Base-by-base conservation (phyloP, 2,888 invertebrate species). In the Carcina quercana region DNA sequence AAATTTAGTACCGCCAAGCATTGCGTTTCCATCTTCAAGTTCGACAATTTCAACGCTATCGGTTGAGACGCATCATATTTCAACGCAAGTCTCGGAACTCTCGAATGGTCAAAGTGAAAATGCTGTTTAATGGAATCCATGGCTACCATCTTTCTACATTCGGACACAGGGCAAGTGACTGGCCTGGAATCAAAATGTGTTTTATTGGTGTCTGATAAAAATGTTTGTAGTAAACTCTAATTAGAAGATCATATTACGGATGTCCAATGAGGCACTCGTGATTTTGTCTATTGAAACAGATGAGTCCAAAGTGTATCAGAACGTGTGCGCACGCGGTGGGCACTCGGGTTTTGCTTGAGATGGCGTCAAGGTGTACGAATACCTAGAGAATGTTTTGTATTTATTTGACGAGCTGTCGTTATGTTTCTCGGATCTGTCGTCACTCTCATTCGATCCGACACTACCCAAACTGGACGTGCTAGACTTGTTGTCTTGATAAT, bases 81-180 rank as follows among this genome's bases (percentile, higher is more conserved):
- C 5, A 59, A 33, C n/a, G 32, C 28, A 11, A 44, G 30, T 36
- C 43, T 50, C 13, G 78, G 75, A 1, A 84, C 59, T 52, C 82
- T 82, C 1, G 85, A 73, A 50, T 88, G 88, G 45, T 88, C 87
- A 45, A 86, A 86, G 35, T 79, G 62, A 40, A 87, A 87, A 52
- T 88, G 87, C 25, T 76, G 68, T 10, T 78, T 68, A 3, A 87
- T 53, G 1, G 86, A 79, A 15, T 84, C 79, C 26, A 84, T 67
- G 0, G 87, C 86, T 3, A 87, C 75, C 34, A 78, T 85, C 38
- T 83, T 82, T 3, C 68, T 65, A 44, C 87, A 88, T 12, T 73
- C 63, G 2, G 72, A 46, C 37, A 82, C 70, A 1, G 87, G 88
- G 43, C 87, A 88, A 25, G 68, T 20, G 3, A 59, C 43, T 13